These are phyloP conservation scores for Apodemus agrarius DNA, from an alignment of 2,797 vertebrate species.

Conservation along the genomic window DNA sequence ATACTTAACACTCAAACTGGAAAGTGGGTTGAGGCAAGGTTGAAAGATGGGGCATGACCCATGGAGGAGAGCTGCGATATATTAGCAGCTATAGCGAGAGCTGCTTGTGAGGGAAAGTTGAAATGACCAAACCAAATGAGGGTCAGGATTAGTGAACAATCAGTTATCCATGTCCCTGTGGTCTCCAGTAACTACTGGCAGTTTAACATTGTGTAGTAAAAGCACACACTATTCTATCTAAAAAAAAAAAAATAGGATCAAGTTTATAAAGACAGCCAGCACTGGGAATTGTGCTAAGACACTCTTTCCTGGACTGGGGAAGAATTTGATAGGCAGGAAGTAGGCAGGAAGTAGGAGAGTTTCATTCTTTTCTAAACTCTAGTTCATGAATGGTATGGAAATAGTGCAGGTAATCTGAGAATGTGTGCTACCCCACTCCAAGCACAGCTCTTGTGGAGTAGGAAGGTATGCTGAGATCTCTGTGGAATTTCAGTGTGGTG, in stretches of 20 bases:
- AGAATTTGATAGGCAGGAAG: neutral
- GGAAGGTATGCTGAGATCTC: neutral
- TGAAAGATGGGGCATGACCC: neutral
- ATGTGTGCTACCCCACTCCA: neutral
- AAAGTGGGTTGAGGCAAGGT: neutral
- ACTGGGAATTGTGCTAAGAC: neutral
- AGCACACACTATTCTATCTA: neutral
- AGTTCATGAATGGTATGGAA: neutral
- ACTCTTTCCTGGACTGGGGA: neutral
- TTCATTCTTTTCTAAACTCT: neutral
- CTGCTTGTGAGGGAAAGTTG: neutral
- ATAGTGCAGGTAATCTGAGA: neutral
- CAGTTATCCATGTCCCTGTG: conserved; percentile 2
- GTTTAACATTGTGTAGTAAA: neutral
- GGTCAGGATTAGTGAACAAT: neutral
- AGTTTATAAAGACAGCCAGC: neutral
- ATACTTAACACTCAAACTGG: neutral
- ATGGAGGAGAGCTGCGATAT: neutral
- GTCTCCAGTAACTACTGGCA: neutral
- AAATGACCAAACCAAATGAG: neutral
- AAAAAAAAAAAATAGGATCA: neutral
- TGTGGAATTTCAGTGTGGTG: neutral
- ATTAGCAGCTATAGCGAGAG: neutral
- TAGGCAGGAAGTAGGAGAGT: neutral
- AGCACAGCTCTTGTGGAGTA: neutral